These are phyloP conservation scores for Acanthisitta chloris DNA, from an alignment of 2,113 vertebrate species.

Conservation along the genomic window DNA sequence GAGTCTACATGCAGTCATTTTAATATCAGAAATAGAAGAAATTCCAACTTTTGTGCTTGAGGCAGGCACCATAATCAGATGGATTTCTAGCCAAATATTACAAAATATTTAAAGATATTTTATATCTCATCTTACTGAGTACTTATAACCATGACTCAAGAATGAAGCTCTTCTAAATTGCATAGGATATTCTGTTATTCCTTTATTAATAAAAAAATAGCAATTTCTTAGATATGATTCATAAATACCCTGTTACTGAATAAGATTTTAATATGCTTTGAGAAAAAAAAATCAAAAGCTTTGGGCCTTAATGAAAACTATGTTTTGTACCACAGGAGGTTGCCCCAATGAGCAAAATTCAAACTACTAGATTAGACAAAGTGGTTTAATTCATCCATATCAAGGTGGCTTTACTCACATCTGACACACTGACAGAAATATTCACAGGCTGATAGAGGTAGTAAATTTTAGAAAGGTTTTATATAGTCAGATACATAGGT, in stretches of 20 bases:
- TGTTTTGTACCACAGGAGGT: not conserved
- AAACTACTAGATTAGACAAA: not conserved
- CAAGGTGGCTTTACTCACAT: conserved; percentile 3
- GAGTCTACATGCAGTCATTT: not conserved
- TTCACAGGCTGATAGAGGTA: conserved; percentile 1
- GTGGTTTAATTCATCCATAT: not conserved
- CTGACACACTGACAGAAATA: not conserved
- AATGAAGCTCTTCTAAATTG: not conserved
- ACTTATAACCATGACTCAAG: not conserved
- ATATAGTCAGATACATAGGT: not conserved
- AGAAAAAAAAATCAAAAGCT: not conserved
- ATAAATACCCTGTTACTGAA: not conserved
- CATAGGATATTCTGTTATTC: not conserved
- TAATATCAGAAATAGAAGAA: not conserved
- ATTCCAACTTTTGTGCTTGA: not conserved
- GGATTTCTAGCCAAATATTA: conserved; percentile 9
- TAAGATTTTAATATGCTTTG: not conserved
- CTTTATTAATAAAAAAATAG: not conserved
- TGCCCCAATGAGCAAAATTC: not conserved
- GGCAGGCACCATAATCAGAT: not conserved
- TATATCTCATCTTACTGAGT: not conserved
- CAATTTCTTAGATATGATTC: not conserved
- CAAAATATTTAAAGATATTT: conserved; percentile 16
- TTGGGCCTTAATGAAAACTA: not conserved
- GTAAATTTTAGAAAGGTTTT: conserved; percentile 32